Evolutionary conservation across 2,797 vertebrate genomes (phyloP).

Genomic region (Sebastes jordani): DNA sequence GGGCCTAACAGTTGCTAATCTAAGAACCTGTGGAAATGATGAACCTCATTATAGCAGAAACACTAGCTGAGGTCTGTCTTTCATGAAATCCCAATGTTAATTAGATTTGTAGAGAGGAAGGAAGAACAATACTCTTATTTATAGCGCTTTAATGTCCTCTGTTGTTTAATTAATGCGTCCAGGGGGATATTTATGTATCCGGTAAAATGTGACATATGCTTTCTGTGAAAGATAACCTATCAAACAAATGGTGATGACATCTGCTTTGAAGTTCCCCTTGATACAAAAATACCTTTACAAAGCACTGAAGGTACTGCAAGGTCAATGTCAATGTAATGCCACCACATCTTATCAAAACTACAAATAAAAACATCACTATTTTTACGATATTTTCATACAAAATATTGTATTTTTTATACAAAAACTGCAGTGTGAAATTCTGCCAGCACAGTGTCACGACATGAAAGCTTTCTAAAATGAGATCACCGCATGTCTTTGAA

Average conservation of each 20-base stretch:
- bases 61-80: constrained; percentile 9
- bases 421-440: not conserved
- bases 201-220: not conserved
- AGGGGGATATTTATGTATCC: not conserved
- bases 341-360: not conserved
- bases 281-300: not conserved
- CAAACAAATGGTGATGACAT: constrained; percentile 15
- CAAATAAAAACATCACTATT: not conserved
- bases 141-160: constrained; percentile 42
- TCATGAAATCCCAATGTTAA: constrained; percentile 61
- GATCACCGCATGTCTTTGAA: not conserved
- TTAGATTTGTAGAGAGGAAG: constrained; percentile 50
- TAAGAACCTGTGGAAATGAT: constrained; percentile 71
- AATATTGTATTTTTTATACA: not conserved
- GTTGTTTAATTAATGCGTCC: not conserved
- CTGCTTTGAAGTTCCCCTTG: not conserved
- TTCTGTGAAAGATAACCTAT: constrained; percentile 3
- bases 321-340: too few relatives aligned
- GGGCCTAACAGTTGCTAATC: constrained; percentile 68
- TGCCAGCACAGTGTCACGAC: not conserved
- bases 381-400: not conserved
- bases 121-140: constrained; percentile 47
- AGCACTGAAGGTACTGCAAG: not conserved
- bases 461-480: not conserved
- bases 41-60: constrained; percentile 52